phyloP scores from a whole-genome alignment of 2,888 invertebrate species.

The Hypomecis punctinalis region DNA sequence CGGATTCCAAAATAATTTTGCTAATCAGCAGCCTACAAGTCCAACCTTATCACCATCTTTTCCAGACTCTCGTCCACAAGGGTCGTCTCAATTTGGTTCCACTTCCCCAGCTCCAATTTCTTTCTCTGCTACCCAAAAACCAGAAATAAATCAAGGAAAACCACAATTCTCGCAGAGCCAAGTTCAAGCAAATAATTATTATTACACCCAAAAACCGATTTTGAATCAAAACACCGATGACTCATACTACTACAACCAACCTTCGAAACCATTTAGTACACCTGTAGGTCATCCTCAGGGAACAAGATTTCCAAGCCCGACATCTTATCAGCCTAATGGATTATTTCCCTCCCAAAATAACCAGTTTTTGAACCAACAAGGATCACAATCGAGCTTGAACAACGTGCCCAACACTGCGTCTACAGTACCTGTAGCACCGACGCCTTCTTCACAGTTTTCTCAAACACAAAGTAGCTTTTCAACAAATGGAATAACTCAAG shows the following conservation, averaged over 20 bases:
- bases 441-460: slow-evolving; percentile 37
- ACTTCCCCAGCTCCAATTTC: slow-evolving; percentile 11
- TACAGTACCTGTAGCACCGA: slow-evolving; percentile 38
- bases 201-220: slow-evolving; percentile 44
- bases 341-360: slow-evolving; percentile 32
- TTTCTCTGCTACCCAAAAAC: slow-evolving; percentile 14
- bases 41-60: slow-evolving; percentile 23
- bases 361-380: slow-evolving; percentile 32
- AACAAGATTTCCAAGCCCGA: slow-evolving; percentile 51
- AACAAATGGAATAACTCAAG: slow-evolving; percentile 62
- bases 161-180: slow-evolving; percentile 20
- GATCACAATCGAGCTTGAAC: slow-evolving; percentile 37
- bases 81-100: slow-evolving; percentile 16
- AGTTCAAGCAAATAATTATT: slow-evolving; percentile 36
- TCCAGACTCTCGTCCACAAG: slow-evolving; percentile 26
- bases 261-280: slow-evolving; percentile 58
- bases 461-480: slow-evolving; percentile 28
- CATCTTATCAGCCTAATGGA: slow-evolving; percentile 57
- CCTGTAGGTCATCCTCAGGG: slow-evolving; percentile 43
- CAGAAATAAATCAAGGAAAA: slow-evolving; percentile 3
- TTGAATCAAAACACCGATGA: slow-evolving; percentile 53
- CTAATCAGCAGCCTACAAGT: slow-evolving; percentile 24
- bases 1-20: slow-evolving; percentile 24
- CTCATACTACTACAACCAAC: slow-evolving; percentile 68
- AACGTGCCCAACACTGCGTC: slow-evolving; percentile 46